Percentiles rank a stretch among this genome's conserved stretches.
Conservation (phyloP, 2,797 vertebrate species). For the Hybognathus amarus region DNA sequence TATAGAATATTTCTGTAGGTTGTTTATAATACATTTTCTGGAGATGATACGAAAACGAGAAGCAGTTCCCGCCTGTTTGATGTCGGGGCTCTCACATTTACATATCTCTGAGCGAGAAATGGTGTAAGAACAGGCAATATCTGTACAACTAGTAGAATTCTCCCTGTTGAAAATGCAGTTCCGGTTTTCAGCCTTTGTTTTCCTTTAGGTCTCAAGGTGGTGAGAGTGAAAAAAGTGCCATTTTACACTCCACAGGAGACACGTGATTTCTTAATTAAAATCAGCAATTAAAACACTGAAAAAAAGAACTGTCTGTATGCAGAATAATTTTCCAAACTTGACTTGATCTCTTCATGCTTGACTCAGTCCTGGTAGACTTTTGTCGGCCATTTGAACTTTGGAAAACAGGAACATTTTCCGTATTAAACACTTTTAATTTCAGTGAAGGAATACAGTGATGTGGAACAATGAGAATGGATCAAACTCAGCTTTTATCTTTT, state of each 20-base stretch:
- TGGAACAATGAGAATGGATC: conserved; percentile 50
- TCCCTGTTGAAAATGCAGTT: conserved; percentile 7
- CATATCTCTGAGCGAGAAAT: conserved; percentile 33
- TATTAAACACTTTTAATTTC: conserved; percentile 53
- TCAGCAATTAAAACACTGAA: conserved; percentile 68
- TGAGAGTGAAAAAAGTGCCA: conserved; percentile 56
- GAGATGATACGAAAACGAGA: conserved; percentile 27
- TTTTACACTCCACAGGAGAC: conserved; percentile 64
- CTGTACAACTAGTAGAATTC: conserved; percentile 28
- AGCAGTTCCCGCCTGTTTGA: conserved; percentile 20
- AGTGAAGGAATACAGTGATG: conserved; percentile 38
- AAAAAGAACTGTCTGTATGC: conserved; percentile 58
- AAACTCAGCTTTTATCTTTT: conserved; percentile 66
- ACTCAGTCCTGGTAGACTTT: conserved; percentile 60
- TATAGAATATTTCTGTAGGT: conserved; percentile 62
- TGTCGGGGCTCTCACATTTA: conserved; percentile 41
- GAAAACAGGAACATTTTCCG: conserved; percentile 16
- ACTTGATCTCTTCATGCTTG: conserved; percentile 66
- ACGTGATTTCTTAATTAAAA: conserved; percentile 70
- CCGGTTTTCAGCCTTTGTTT: conserved; percentile 53
- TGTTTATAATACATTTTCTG: conserved; percentile 38
- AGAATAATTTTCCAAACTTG: conserved; percentile 70
- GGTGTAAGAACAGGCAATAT: conserved; percentile 44
- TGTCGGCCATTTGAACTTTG: conserved; percentile 56
- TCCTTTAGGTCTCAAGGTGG: conserved; percentile 60